These are phyloP conservation scores for Eupithecia subumbrata DNA, from an alignment of 2,888 invertebrate genomes.

Conservation along the genomic window DNA sequence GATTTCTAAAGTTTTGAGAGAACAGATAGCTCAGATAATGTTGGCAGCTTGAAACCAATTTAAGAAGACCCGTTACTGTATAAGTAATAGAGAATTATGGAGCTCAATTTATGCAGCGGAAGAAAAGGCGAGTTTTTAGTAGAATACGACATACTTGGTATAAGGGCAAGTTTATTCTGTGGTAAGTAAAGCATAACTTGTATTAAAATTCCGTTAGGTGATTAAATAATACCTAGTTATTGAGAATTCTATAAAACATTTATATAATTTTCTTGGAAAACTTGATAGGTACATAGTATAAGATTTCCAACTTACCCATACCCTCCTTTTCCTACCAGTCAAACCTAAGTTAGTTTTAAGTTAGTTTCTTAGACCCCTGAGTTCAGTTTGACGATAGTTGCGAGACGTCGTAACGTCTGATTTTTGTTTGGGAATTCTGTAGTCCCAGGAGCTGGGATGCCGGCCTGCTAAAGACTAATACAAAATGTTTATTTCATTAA, in stretches of 20 bases:
- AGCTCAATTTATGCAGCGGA: constrained; percentile 49
- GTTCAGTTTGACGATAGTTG: no score
- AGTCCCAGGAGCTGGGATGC: no score
- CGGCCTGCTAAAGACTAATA: no score
- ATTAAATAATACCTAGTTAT: not conserved
- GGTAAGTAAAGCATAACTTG: not conserved
- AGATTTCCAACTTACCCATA: no score
- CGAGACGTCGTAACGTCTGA: no score
- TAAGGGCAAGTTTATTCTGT: not conserved
- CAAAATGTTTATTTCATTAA: no score
- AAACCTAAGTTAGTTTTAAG: no score
- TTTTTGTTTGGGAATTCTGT: no score
- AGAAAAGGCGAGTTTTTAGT: constrained; percentile 55
- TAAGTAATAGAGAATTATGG: constrained; percentile 44
- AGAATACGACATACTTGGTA: constrained; percentile 39
- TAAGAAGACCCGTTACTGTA: constrained; percentile 41
- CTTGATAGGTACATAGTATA: no score
- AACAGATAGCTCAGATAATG: constrained; percentile 17
- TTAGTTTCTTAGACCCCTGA: no score
- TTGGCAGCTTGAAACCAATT: constrained; percentile 24
- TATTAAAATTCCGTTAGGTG: constrained; percentile 15
- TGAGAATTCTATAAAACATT: not conserved
- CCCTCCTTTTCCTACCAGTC: no score
- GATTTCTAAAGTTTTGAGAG: not conserved
- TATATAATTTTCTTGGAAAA: not conserved